A percentile compares a stretch with the other conserved stretches of the same genome.
Evolutionary conservation across 2,888 invertebrate species (phyloP).

Genomic region (Asteroscopus sphinx): DNA sequence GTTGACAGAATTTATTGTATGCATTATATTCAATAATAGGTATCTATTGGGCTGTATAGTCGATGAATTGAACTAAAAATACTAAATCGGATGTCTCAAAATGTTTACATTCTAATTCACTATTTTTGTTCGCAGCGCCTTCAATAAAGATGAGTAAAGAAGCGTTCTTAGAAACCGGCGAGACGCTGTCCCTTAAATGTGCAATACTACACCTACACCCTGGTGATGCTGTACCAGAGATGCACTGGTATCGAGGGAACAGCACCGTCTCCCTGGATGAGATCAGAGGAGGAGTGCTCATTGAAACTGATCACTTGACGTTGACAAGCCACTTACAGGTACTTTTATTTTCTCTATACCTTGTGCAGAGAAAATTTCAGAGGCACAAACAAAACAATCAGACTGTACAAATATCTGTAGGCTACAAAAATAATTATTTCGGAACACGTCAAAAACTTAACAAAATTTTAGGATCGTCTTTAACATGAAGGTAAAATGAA

Average conservation of each 20-base stretch:
- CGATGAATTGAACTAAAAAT: too few relatives aligned
- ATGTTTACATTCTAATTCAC: background rate
- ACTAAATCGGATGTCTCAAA: too few relatives aligned
- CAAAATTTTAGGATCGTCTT: background rate
- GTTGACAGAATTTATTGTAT: too few relatives aligned
- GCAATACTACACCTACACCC: conserved; percentile 76
- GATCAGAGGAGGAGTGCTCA: conserved; percentile 84
- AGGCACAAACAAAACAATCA: too few relatives aligned
- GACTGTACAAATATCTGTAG: background rate
- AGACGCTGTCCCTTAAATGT: conserved; percentile 83
- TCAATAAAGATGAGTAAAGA: conserved; percentile 83
- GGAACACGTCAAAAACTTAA: background rate
- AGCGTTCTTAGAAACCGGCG: conserved; percentile 83
- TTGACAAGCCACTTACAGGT: conserved; percentile 85
- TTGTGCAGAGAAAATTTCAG: too few relatives aligned
- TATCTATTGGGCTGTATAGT: too few relatives aligned
- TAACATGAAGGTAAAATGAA: background rate
- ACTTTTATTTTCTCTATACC: conserved; percentile 7
- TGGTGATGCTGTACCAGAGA: conserved; percentile 70
- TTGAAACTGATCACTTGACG: conserved; percentile 82
- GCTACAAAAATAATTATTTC: too few relatives aligned
- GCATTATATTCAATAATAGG: too few relatives aligned
- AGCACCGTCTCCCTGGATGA: conserved; percentile 76
- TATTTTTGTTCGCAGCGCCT: conserved; percentile 71
- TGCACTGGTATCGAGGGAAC: conserved; percentile 82